Evolutionary conservation across 2,113 vertebrate species (phyloP).

Genomic region (Mormyrus lacerda): DNA sequence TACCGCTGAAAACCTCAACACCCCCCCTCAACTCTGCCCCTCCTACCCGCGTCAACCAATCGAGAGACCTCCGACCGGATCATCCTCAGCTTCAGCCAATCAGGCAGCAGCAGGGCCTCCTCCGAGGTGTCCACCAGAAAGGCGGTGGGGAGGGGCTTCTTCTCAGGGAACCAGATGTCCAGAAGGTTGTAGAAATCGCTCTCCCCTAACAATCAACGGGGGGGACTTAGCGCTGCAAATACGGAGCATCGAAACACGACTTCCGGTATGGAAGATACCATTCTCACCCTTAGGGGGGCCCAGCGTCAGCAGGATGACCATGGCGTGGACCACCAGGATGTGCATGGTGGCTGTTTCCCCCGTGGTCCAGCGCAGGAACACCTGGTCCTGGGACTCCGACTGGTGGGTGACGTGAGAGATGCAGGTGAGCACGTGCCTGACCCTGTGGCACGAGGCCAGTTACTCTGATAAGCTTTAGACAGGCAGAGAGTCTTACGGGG

Average conservation of each 20-base stretch:
- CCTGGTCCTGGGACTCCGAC: constrained; percentile 97
- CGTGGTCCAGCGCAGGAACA: constrained; percentile 90
- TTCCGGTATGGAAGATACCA: neutral
- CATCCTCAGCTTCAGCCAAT: constrained; percentile 96
- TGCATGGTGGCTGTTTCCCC: constrained; percentile 97
- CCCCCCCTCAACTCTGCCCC: neutral
- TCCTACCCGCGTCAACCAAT: constrained; percentile 84
- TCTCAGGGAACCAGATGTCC: constrained; percentile 95
- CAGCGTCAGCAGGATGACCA: constrained; percentile 92
- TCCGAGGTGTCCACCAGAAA: constrained; percentile 96
- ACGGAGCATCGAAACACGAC: neutral
- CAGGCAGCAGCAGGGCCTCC: constrained; percentile 87
- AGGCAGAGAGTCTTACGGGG: neutral
- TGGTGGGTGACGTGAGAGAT: constrained; percentile 36
- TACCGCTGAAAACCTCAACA: neutral
- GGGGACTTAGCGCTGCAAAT: neutral
- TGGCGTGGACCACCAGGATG: constrained; percentile 93
- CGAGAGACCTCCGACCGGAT: constrained; percentile 91
- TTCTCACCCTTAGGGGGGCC: constrained; percentile 81
- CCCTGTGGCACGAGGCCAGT: neutral
- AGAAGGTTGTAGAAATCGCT: constrained; percentile 78
- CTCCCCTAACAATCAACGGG: constrained; percentile 55
- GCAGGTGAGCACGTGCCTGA: neutral
- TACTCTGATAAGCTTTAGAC: neutral
- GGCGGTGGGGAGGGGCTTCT: constrained; percentile 89